A percentile compares a stretch with the other conserved stretches of the same genome.
These are phyloP conservation scores for Drosophila bifasciata DNA, from an alignment of 1,140 invertebrate species.

Conservation along the genomic window DNA sequence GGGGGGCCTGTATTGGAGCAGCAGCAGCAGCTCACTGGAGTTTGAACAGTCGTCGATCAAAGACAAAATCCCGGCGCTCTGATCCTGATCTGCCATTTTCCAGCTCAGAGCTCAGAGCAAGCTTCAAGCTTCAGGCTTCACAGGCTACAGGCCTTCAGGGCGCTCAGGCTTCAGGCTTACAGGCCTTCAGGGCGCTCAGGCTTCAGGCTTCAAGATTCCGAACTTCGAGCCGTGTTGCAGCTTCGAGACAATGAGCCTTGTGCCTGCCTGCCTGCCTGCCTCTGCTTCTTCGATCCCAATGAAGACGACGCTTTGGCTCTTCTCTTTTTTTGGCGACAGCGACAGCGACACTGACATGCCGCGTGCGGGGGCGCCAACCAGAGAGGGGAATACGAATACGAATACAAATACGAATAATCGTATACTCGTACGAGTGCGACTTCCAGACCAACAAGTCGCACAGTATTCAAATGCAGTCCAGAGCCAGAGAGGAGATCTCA, in stretches of 20 bases:
- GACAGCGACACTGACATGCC: constrained; percentile 65
- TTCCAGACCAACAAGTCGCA: constrained; percentile 14
- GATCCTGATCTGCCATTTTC: constrained; percentile 37
- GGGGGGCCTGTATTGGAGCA: too few species aligned
- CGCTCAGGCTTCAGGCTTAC: not conserved
- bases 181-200: too few species aligned
- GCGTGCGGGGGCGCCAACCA: constrained; percentile 10
- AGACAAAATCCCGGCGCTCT: constrained; percentile 68
- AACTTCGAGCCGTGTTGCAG: constrained; percentile 5
- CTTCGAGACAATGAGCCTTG: constrained; percentile 45
- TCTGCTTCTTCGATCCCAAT: constrained; percentile 47
- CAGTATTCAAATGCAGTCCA: constrained; percentile 71
- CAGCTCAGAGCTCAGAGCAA: constrained; percentile 38
- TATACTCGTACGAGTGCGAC: constrained; percentile 17
- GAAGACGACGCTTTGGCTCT: constrained; percentile 77
- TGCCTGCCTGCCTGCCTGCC: too few species aligned
- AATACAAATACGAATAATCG: constrained; percentile 18
- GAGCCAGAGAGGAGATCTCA: constrained; percentile 46
- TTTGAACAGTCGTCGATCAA: constrained; percentile 78
- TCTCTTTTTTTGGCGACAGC: constrained; percentile 58
- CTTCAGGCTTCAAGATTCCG: constrained; percentile 21
- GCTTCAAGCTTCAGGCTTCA: not conserved
- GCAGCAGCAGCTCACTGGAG: constrained; percentile 52
- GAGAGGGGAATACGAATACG: not conserved
- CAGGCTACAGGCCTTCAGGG: not conserved